Conservation (phyloP, 2,888 invertebrate species). For the Cremastinae sp. region DNA sequence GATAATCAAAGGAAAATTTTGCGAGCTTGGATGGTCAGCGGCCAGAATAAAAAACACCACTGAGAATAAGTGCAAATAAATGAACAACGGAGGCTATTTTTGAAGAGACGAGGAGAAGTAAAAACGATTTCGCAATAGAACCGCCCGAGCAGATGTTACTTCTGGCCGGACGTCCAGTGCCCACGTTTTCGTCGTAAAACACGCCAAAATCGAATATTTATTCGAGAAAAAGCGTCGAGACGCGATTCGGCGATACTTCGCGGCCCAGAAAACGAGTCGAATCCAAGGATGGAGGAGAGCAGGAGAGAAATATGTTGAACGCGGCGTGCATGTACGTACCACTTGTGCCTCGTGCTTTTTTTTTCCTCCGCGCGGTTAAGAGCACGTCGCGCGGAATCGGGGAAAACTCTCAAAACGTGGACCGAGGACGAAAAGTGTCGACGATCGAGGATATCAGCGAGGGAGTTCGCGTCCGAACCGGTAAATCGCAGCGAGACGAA, state of each 20-base stretch:
- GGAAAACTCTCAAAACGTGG: constrained; percentile 16
- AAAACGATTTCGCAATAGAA: constrained; percentile 7
- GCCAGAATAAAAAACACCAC: too few species aligned
- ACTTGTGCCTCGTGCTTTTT: constrained; percentile 57
- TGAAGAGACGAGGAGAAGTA: too few species aligned
- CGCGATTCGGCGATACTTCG: constrained; percentile 7
- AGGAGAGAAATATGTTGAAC: constrained; percentile 13
- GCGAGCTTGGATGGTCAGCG: too few species aligned
- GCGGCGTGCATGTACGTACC: constrained; percentile 57
- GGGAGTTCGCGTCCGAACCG: constrained; percentile 29
- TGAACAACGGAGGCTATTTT: too few species aligned
- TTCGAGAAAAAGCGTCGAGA: not conserved
- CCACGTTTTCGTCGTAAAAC: constrained; percentile 30
- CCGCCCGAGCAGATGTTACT: constrained; percentile 27
- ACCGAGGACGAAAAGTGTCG: constrained; percentile 4
- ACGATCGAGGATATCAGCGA: not conserved
- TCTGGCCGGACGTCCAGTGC: constrained; percentile 12
- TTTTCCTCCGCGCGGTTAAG: constrained; percentile 47
- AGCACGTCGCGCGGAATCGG: constrained; percentile 18
- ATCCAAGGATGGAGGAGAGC: not conserved
- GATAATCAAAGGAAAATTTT: too few species aligned
- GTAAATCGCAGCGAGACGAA: constrained; percentile 38
- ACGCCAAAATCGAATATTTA: not conserved
- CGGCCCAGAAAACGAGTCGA: not conserved
- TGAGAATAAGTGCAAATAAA: too few species aligned